phyloP scores from a whole-genome alignment of 2,797 vertebrate genomes.

The Rhynchonycteris naso region DNA sequence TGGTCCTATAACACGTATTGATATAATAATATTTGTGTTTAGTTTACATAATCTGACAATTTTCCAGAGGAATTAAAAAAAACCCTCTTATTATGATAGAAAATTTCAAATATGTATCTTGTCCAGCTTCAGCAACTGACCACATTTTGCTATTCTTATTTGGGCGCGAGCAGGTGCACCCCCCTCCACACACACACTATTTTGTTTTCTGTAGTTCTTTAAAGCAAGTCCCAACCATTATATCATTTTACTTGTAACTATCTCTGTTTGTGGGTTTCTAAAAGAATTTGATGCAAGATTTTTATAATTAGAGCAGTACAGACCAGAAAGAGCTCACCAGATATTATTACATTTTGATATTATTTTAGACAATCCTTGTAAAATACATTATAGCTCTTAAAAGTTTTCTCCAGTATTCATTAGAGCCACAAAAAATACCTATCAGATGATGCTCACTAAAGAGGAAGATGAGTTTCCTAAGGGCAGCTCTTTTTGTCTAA shows the following conservation, averaged over 20 bases:
- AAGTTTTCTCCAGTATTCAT: neutral
- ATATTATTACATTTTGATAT: neutral
- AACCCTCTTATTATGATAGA: neutral
- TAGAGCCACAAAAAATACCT: neutral
- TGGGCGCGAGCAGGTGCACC: neutral
- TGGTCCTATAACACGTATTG: neutral
- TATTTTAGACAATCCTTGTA: neutral
- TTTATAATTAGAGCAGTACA: neutral
- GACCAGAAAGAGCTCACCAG: neutral
- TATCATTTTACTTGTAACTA: neutral
- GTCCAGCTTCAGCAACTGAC: neutral
- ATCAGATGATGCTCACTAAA: neutral
- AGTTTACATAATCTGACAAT: neutral
- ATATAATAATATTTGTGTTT: neutral
- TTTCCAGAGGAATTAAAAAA: neutral
- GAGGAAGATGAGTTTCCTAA: neutral
- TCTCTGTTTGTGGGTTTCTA: neutral
- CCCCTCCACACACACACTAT: neutral
- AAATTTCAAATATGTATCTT: neutral
- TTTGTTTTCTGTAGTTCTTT: neutral
- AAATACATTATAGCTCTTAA: neutral
- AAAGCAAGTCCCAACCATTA: neutral
- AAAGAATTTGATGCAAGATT: neutral
- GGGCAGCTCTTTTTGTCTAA: constrained; percentile 35
- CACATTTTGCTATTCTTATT: neutral